Percentiles rank a stretch among this genome's conserved stretches.
phyloP scores from a whole-genome alignment of 2,113 vertebrate genomes.

The Pandion haliaetus region DNA sequence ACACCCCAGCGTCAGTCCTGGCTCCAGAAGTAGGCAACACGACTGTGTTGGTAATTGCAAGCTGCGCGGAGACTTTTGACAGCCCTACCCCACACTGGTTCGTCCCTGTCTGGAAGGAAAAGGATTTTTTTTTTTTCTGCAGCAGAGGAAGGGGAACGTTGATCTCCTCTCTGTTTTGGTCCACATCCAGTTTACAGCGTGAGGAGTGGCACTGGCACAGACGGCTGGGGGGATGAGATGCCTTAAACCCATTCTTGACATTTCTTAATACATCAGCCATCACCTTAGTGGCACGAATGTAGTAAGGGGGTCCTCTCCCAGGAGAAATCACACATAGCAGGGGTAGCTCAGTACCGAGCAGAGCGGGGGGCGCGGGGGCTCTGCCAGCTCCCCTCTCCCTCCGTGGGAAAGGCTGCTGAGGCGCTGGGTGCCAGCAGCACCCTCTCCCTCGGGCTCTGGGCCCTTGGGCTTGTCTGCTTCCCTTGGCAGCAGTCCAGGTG shows the following conservation, averaged over 20 bases:
- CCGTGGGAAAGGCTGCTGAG: neutral
- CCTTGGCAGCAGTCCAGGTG: neutral
- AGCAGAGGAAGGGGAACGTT: neutral
- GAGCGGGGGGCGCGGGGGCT: fast-evolving
- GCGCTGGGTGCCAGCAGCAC: neutral
- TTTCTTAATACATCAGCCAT: neutral
- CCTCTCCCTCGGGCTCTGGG: neutral
- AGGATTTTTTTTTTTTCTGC: neutral
- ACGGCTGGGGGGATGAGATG: neutral
- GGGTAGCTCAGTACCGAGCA: neutral
- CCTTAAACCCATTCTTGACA: neutral
- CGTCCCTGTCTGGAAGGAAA: neutral
- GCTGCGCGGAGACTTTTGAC: neutral
- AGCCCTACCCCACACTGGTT: neutral
- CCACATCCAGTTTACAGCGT: neutral
- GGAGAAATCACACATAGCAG: neutral
- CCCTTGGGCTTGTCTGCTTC: neutral
- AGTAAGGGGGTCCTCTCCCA: neutral
- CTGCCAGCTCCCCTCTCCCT: neutral
- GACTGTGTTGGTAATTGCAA: neutral
- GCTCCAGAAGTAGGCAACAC: neutral
- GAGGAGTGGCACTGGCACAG: neutral
- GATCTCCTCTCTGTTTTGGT: neutral
- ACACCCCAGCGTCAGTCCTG: neutral
- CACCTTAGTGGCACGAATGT: neutral